Base-by-base conservation (phyloP, 2,888 invertebrate genomes). In the Sycophila texana region DNA sequence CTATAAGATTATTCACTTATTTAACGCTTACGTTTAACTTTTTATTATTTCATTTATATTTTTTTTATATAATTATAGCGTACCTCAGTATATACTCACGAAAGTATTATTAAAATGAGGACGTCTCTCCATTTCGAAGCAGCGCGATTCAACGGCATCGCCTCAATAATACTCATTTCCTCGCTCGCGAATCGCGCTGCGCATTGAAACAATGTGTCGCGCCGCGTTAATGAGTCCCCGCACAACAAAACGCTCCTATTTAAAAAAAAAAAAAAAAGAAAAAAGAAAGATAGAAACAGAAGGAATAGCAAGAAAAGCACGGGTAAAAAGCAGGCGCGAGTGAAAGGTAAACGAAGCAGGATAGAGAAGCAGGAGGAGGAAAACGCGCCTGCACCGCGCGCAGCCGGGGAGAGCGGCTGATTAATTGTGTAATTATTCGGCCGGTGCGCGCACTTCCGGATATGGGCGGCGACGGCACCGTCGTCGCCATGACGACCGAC, bases 401-500 rank as follows among this genome's bases (percentile, higher is more conserved):
- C 60, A 61, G 65, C 58, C 39, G 39, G 39, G 39, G 63, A 51
- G 47, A 16, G 65, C 61, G 49, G 72, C 73, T 63, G 80, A 68
- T 76, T 76, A 76, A 80, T 80, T 58, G 73, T 63, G 76, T 72
- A 67, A 72, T 79, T 79, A 76, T 39, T 51, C 14, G n/a, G 58
- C 47, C n/a, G 63, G 0, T 20, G 30, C 72, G 60, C 26, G 58
- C 60, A 83, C 83, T 86, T 87, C 85, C 86, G 86, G 85, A 84
- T 84, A 57, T 80, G 82, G 86, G 84, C 83, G 85, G 83, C 67
- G 68, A 77, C 76, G 82, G 58, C 67, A 78, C 74, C 80, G 60
- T 83, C 82, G 88, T 89, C 82, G 85, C 83, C 88, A 88, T 88
- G 88, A 87, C 77, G 82, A 89, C 87, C 68, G 39, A 79, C 57